Evolutionary conservation across 1,140 invertebrate genomes (phyloP).

Genomic region (Zaprionus capensis): DNA sequence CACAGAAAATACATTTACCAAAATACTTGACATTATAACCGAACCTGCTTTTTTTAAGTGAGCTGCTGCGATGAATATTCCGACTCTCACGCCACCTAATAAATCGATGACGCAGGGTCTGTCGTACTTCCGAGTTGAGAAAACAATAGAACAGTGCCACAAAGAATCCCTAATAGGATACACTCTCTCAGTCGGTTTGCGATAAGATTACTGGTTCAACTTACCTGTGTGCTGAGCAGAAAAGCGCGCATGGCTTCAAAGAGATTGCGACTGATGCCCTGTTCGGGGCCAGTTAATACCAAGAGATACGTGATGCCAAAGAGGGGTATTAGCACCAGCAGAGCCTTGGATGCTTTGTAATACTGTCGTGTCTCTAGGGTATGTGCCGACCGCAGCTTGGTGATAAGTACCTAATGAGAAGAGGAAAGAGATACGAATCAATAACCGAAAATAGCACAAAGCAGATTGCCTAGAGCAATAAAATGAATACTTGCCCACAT

Average conservation of each 20-base stretch:
- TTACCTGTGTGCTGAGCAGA: conserved; percentile 93
- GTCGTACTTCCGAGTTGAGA: conserved; percentile 95
- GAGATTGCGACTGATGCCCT: conserved; percentile 87
- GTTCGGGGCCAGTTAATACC: conserved; percentile 90
- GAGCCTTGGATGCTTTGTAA: conserved; percentile 94
- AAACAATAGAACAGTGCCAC: conserved; percentile 96
- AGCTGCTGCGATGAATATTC: conserved; percentile 85
- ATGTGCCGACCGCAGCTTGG: conserved; percentile 94
- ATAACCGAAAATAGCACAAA: not conserved
- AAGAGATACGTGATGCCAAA: conserved; percentile 95
- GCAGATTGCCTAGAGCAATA: not conserved
- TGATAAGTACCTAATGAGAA: conserved; percentile 91
- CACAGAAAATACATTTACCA: conserved; percentile 28
- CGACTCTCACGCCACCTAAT: conserved; percentile 90
- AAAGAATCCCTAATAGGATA: conserved; percentile 87
- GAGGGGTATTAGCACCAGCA: conserved; percentile 94
- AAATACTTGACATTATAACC: conserved; percentile 8
- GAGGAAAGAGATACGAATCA: not conserved
- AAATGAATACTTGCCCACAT: conserved; percentile 92
- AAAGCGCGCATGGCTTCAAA: conserved; percentile 90
- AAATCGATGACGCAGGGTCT: conserved; percentile 92
- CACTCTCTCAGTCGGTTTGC: not conserved
- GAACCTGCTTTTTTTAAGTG: conserved; percentile 77
- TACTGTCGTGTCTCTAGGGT: conserved; percentile 94
- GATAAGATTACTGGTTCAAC: not conserved